Conservation (phyloP, 2,888 invertebrate species). For the Pollenia griseotomentosa region DNA sequence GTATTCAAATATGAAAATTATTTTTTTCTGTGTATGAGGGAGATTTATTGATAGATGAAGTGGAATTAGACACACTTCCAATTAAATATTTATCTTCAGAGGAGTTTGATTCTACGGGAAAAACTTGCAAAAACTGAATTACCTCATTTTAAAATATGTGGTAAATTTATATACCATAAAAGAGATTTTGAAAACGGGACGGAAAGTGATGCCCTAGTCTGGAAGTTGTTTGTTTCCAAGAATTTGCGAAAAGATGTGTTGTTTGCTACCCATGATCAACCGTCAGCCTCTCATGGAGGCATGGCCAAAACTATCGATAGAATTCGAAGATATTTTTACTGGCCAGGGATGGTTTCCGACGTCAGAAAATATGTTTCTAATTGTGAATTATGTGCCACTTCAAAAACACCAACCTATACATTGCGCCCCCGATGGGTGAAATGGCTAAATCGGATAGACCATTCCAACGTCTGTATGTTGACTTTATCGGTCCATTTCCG, state of each 20-base stretch:
- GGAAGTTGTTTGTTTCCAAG: neutral
- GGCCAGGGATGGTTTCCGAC: neutral
- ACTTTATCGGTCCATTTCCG: neutral
- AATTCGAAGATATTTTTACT: neutral
- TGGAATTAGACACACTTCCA: neutral
- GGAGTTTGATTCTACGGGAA: no score
- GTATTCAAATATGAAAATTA: no score
- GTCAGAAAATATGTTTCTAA: neutral
- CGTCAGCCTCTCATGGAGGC: neutral
- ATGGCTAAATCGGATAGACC: neutral
- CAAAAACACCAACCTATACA: neutral
- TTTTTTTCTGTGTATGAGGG: no score
- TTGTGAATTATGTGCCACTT: neutral
- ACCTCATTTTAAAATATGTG: neutral
- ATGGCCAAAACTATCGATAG: neutral
- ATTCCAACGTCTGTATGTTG: neutral
- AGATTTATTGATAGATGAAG: neutral
- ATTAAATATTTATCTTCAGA: neutral
- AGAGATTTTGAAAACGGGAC: neutral
- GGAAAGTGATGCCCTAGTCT: neutral
- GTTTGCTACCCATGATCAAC: no score
- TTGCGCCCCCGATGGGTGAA: neutral
- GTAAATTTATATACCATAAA: conserved; percentile 1
- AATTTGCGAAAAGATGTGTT: neutral
- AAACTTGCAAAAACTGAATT: no score